Evolutionary conservation across 1,140 invertebrate genomes (phyloP).

Genomic region (Homarus americanus): DNA sequence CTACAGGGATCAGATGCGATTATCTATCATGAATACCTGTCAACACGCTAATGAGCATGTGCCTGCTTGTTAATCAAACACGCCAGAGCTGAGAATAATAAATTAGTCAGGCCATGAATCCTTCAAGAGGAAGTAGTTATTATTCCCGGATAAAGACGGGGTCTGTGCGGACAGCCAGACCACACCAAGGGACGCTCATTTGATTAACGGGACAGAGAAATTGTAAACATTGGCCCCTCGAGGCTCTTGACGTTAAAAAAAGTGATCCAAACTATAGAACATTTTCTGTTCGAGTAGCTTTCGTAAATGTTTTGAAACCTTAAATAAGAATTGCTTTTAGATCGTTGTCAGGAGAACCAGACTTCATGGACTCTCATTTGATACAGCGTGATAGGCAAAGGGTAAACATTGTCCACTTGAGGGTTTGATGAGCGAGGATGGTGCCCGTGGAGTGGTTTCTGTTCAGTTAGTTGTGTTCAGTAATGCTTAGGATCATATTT

Average conservation of each 20-base stretch:
- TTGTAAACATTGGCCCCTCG: conserved; percentile 2
- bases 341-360: not conserved
- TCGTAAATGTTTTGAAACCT: not conserved
- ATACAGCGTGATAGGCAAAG: not conserved
- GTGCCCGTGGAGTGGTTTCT: too few relatives aligned
- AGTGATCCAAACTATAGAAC: too few relatives aligned
- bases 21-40: conserved; percentile 15
- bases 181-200: not conserved
- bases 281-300: not conserved
- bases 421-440: too few relatives aligned
- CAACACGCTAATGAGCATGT: not conserved
- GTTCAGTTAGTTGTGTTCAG: too few relatives aligned
- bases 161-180: not conserved
- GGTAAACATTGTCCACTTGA: too few relatives aligned
- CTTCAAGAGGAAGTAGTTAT: conserved; percentile 14
- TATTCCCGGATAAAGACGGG: conserved; percentile 9
- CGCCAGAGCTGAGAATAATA: conserved; percentile 4
- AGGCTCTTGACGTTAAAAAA: too few relatives aligned
- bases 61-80: conserved; percentile 6
- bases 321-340: not conserved
- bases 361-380: not conserved
- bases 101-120: conserved; percentile 7
- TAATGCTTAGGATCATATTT: too few relatives aligned
- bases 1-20: conserved; percentile 2
- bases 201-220: conserved; percentile 19